Conservation (phyloP, 2,888 invertebrate genomes). For the Leuctra nigra region DNA sequence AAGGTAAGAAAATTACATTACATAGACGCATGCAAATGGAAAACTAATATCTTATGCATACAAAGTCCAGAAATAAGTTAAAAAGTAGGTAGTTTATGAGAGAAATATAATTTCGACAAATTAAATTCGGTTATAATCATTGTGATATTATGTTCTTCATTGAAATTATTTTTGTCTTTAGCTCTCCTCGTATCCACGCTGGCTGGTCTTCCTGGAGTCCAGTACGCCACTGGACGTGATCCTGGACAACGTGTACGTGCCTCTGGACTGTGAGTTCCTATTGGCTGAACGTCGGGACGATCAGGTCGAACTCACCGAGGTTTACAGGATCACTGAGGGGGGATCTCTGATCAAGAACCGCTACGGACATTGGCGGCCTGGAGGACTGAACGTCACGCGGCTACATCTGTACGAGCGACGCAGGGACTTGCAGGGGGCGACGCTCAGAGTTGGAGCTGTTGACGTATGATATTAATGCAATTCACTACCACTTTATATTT, state of each 20-base stretch:
- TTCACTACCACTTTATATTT: too few species aligned
- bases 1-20: too few species aligned
- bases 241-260: constrained; percentile 10
- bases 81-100: too few species aligned
- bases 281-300: constrained; percentile 4
- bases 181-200: not conserved
- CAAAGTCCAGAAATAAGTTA: too few species aligned
- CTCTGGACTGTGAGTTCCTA: constrained; percentile 20
- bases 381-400: not conserved
- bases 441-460: not conserved
- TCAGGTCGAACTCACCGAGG: constrained; percentile 9
- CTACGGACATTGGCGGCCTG: constrained; percentile 12
- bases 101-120: too few species aligned
- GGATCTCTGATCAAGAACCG: not conserved
- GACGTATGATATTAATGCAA: too few species aligned
- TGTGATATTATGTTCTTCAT: too few species aligned
- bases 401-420: not conserved
- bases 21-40: too few species aligned
- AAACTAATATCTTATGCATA: too few species aligned
- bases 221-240: not conserved
- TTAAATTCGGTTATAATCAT: too few species aligned
- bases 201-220: constrained; percentile 13
- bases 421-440: not conserved
- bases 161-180: too few species aligned
- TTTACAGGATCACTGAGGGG: constrained; percentile 3